These are phyloP conservation scores for Drosophila kurseongensis DNA, from an alignment of 1,140 invertebrate species.

Conservation along the genomic window DNA sequence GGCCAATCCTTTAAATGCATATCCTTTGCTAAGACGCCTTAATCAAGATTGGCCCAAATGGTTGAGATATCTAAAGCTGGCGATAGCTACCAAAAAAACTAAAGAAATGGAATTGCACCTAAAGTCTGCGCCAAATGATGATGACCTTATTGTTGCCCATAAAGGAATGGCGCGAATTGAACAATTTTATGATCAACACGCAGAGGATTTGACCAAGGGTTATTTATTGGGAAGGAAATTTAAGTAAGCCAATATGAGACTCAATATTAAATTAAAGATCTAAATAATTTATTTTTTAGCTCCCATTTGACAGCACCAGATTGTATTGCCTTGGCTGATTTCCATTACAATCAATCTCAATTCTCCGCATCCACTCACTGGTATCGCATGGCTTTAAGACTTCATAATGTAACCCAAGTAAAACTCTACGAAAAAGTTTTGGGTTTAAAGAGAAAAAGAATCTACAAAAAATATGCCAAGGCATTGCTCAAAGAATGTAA, in stretches of 20 bases:
- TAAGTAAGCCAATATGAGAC: constrained; percentile 8
- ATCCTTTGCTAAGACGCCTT: constrained; percentile 32
- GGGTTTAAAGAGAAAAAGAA: constrained; percentile 21
- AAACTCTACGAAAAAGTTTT: constrained; percentile 34
- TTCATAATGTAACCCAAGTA: constrained; percentile 14
- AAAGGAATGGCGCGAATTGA: constrained; percentile 52
- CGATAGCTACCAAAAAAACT: neutral
- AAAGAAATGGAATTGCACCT: constrained; percentile 19
- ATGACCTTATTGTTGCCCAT: constrained; percentile 22
- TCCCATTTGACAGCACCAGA: constrained; percentile 29
- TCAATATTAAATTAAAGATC: too few species aligned
- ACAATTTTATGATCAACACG: constrained; percentile 40
- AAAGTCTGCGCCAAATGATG: constrained; percentile 2
- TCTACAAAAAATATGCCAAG: constrained; percentile 43
- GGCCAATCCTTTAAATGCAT: constrained; percentile 54
- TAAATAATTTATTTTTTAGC: neutral
- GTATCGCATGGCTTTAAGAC: constrained; percentile 48
- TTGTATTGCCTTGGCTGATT: constrained; percentile 32
- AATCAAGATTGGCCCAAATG: constrained; percentile 60
- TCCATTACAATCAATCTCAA: constrained; percentile 24
- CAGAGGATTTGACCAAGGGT: constrained; percentile 51
- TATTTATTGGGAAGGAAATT: constrained; percentile 31
- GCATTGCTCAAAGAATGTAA: constrained; percentile 42
- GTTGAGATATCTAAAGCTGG: constrained; percentile 35
- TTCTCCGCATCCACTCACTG: constrained; percentile 40